Base-by-base conservation (phyloP, 2,888 invertebrate genomes). In the Cerceris ruficornis region DNA sequence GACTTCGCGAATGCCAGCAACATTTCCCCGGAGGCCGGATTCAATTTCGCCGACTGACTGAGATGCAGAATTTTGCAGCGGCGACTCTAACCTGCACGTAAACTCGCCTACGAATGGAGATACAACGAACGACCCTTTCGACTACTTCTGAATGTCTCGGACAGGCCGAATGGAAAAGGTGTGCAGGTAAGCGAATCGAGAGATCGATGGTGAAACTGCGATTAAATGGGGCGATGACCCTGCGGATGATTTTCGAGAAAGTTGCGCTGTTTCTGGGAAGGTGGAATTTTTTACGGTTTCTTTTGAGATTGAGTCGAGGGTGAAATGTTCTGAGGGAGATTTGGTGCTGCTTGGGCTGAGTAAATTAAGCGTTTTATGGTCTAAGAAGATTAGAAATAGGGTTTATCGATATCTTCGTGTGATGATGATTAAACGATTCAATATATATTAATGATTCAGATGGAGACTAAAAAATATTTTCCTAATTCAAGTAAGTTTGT, bases 21-120 rank as follows among this genome's bases (percentile, higher is more conserved):
- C 89, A 90, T 90, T 90, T 90, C 90, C 90, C 89, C 80, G 77
- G 90, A 83, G 90, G 79, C 77, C 72, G 85, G 85, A 90, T 90
- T 90, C 90, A 90, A 90, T 90, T 90, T 88, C 87, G 85, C 78
- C 88, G 84, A 84, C 85, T 83, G 84, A 84, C 85, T 83, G 85
- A 86, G 83, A 88, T 83, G 71, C 80, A 78, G 88, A 88, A 88
- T 89, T 90, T 89, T 81, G 79, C 86, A 84, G 81, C 75, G 77
- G 75, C 70, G 75, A 59, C 65, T 80, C 78, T 84, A 84, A 84
- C 80, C 81, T 86, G 75, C 59, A 61, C 75, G 82, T 78, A 86
- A 88, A 86, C 80, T 88, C 76, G 75, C 71, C 57, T 69, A 71
- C 81, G 80, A 77, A 83, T 82, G 85, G 81, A 86, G 86, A 81